Evolutionary conservation across 1,140 invertebrate genomes (phyloP).

Genomic region (Caenorhabditis elegans): DNA sequence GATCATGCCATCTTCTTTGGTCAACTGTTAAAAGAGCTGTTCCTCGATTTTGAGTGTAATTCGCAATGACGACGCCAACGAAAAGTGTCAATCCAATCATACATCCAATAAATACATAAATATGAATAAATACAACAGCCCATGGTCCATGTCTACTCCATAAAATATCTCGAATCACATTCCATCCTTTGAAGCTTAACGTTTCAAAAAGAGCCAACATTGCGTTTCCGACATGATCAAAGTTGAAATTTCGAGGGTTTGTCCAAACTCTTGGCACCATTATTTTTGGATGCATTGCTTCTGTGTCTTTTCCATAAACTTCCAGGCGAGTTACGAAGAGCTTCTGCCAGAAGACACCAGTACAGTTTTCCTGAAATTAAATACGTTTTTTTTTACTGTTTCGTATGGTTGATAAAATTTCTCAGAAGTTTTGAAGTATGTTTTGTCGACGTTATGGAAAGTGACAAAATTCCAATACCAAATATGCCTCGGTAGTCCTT

Average conservation of each 20-base stretch:
- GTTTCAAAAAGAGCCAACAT: slow-evolving; percentile 98
- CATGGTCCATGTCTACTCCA: slow-evolving; percentile 84
- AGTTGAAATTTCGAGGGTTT: slow-evolving; percentile 75
- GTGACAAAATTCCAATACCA: no score
- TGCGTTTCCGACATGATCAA: slow-evolving; percentile 97
- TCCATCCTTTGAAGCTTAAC: slow-evolving; percentile 97
- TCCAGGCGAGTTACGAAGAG: slow-evolving; percentile 98
- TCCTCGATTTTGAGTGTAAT: slow-evolving; percentile 99
- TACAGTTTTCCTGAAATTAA: slow-evolving; percentile 78
- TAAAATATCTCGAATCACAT: slow-evolving; percentile 95
- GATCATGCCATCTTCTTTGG: slow-evolving; percentile 96
- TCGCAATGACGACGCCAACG: slow-evolving; percentile 98
- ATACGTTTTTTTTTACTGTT: not conserved
- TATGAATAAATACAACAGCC: slow-evolving; percentile 90
- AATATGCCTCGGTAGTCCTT: no score
- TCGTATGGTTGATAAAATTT: no score
- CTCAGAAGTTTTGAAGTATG: no score
- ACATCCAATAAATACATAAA: slow-evolving; percentile 98
- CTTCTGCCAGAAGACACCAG: slow-evolving; percentile 90
- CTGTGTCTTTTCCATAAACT: slow-evolving; percentile 75
- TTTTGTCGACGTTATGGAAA: no score
- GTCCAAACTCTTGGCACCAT: slow-evolving; percentile 92
- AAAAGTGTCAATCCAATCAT: slow-evolving; percentile 99
- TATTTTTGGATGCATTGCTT: slow-evolving; percentile 86
- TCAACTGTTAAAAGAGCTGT: slow-evolving; percentile 97